These are phyloP conservation scores for Drosophila bunnanda DNA, from an alignment of 2,888 invertebrate genomes.

Conservation along the genomic window DNA sequence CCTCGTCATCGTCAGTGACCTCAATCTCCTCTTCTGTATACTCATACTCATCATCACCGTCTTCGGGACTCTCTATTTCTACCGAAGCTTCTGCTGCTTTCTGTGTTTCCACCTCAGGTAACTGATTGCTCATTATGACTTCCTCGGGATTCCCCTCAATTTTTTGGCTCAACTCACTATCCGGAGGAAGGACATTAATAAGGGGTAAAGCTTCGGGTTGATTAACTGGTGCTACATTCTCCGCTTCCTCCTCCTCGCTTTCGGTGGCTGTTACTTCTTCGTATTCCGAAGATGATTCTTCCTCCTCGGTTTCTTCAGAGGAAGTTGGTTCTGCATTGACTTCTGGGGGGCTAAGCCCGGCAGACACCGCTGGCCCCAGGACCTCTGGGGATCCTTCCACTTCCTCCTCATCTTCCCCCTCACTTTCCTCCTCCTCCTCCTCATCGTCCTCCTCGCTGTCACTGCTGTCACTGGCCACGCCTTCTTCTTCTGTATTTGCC, in stretches of 20 bases:
- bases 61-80: constrained; percentile 6
- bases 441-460: constrained; percentile 46
- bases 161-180: constrained; percentile 47
- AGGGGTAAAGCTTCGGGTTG: constrained; percentile 36
- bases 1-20: constrained; percentile 34
- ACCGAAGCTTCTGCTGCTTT: constrained; percentile 3
- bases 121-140: constrained; percentile 42
- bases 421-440: constrained; percentile 19
- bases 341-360: background rate
- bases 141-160: constrained; percentile 16
- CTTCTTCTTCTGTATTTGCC: constrained; percentile 77
- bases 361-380: background rate
- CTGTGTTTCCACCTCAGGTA: constrained; percentile 19
- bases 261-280: constrained; percentile 64
- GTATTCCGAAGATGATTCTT: constrained; percentile 57
- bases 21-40: constrained; percentile 55
- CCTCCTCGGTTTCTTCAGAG: constrained; percentile 24
- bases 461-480: constrained; percentile 50
- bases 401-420: constrained; percentile 13
- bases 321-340: background rate
- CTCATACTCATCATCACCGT: constrained; percentile 39
- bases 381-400: constrained; percentile 11
- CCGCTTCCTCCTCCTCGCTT: constrained; percentile 49
- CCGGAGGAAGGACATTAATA: constrained; percentile 63
- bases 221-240: background rate